phyloP scores from a whole-genome alignment of 2,797 vertebrate species.

The Chlorospingus semifuscus region DNA sequence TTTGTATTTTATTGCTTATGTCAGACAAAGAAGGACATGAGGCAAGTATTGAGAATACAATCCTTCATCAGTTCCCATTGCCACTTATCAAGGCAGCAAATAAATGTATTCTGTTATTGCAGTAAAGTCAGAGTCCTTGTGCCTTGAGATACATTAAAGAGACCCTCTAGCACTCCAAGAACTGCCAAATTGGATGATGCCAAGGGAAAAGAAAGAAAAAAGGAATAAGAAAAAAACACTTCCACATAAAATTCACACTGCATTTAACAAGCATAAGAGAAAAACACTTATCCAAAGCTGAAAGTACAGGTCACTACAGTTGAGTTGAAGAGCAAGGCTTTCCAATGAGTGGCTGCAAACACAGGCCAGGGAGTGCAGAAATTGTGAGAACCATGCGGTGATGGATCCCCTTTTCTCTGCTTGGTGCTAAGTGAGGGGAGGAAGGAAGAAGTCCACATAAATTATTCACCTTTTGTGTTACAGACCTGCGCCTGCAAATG shows the following conservation, averaged over 20 bases:
- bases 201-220: slow-evolving; percentile 2
- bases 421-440: background rate
- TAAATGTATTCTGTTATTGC: slow-evolving; percentile 22
- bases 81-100: background rate
- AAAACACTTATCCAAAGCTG: background rate
- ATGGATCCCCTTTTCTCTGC: background rate
- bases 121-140: background rate
- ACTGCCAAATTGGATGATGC: background rate
- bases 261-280: slow-evolving; percentile 44
- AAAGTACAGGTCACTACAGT: background rate
- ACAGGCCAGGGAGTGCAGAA: background rate
- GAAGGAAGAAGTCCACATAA: background rate
- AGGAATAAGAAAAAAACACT: background rate
- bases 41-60: background rate
- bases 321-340: background rate
- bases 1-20: slow-evolving; percentile 14
- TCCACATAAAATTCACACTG: background rate
- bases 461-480: background rate
- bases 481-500: background rate
- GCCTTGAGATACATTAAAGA: slow-evolving; percentile 15
- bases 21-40: background rate
- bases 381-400: background rate
- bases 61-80: background rate
- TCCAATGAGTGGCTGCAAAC: background rate
- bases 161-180: background rate